A percentile compares a stretch with the other conserved stretches of the same genome.
Evolutionary conservation across 92 coral and sea anemone species (phyloP).

Genomic region (Umimayanthus kanabou): DNA sequence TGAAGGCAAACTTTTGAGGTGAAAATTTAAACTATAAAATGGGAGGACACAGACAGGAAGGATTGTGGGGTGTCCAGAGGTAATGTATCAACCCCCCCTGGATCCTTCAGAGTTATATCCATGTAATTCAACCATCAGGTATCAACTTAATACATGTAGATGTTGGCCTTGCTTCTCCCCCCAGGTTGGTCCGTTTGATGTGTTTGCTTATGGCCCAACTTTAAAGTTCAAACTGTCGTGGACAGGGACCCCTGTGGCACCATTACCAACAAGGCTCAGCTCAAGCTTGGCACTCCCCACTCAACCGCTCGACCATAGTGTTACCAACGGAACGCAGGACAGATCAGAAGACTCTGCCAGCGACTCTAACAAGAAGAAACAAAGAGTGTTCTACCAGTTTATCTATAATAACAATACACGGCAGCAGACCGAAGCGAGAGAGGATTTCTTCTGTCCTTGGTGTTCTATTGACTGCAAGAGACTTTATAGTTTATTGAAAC

Average conservation of each 20-base stretch:
- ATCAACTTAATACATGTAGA: background rate
- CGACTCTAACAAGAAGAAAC: slow-evolving; percentile 65
- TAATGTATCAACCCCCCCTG: background rate
- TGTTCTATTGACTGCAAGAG: slow-evolving; percentile 91
- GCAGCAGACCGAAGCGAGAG: slow-evolving; percentile 97
- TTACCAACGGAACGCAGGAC: slow-evolving; percentile 59
- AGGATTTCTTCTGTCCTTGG: slow-evolving; percentile 95
- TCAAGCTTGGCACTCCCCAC: slow-evolving; percentile 68
- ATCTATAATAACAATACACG: slow-evolving; percentile 95
- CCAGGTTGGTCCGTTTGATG: slow-evolving; percentile 97
- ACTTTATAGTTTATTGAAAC: slow-evolving; percentile 89
- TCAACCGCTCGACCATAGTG: slow-evolving; percentile 60
- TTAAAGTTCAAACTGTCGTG: slow-evolving; percentile 91
- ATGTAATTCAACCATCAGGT: too few relatives aligned
- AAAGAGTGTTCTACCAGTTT: slow-evolving; percentile 91
- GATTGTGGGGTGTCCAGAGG: too few relatives aligned
- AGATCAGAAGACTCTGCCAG: slow-evolving; percentile 62
- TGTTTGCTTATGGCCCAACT: slow-evolving; percentile 98
- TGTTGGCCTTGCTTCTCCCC: background rate
- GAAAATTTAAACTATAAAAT: too few relatives aligned
- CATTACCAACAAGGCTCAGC: slow-evolving; percentile 69
- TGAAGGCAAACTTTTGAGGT: too few relatives aligned
- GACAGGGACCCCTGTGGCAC: slow-evolving; percentile 77
- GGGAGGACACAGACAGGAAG: too few relatives aligned
- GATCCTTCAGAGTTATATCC: background rate